These are phyloP conservation scores for Orthosia cruda DNA, from an alignment of 2,888 invertebrate genomes.

Conservation along the genomic window DNA sequence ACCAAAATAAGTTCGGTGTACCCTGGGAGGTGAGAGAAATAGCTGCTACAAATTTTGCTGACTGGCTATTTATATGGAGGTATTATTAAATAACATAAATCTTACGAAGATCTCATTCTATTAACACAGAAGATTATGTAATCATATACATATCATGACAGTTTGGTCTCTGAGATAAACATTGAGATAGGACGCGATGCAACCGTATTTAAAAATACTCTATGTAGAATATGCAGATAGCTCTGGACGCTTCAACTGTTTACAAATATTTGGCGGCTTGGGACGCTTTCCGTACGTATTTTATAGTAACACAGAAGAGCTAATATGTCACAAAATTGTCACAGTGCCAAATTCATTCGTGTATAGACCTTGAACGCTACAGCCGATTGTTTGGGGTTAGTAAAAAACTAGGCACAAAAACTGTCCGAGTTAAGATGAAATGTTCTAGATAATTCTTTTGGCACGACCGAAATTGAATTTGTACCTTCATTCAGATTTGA, in stretches of 20 bases:
- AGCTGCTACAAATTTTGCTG: background rate
- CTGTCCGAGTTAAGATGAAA: conserved; percentile 36
- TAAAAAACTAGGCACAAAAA: conserved; percentile 51
- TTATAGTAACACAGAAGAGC: conserved; percentile 25
- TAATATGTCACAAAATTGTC: conserved; percentile 50
- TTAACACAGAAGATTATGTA: background rate
- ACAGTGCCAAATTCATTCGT: conserved; percentile 51
- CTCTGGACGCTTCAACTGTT: conserved; percentile 33
- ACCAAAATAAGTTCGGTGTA: conserved; percentile 5
- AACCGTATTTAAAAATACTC: conserved; percentile 35
- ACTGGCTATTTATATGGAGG: background rate
- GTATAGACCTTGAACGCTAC: conserved; percentile 59
- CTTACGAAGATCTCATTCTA: background rate
- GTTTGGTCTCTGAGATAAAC: conserved; percentile 22
- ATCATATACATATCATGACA: conserved; percentile 19
- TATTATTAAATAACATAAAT: background rate
- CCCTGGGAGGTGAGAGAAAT: no score
- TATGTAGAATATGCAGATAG: conserved; percentile 47
- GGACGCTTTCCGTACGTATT: conserved; percentile 16
- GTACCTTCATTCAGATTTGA: conserved; percentile 1
- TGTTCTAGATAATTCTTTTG: conserved; percentile 27
- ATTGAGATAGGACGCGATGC: conserved; percentile 36
- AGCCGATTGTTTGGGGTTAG: conserved; percentile 39
- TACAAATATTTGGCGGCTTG: conserved; percentile 48
- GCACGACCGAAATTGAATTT: conserved; percentile 12